Percentiles rank a stretch among this genome's conserved stretches.
phyloP scores from a whole-genome alignment of 2,797 vertebrate species.

The Phoebastria nigripes region DNA sequence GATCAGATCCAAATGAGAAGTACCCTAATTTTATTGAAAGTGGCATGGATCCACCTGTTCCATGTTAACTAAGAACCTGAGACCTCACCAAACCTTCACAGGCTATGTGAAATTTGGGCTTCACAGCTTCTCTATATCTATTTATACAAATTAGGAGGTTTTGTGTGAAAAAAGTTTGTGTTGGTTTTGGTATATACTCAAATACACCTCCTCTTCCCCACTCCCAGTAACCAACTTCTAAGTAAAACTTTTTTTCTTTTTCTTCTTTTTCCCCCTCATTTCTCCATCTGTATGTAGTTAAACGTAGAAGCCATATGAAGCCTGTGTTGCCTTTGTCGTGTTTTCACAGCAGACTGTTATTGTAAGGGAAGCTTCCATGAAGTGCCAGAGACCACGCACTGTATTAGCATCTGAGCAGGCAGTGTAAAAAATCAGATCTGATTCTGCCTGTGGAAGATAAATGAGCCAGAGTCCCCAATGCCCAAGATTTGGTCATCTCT shows the following conservation, averaged over 20 bases:
- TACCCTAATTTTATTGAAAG: neutral
- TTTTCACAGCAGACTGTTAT: conserved; percentile 22
- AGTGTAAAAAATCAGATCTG: conserved; percentile 78
- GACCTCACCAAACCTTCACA: neutral
- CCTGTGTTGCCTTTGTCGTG: neutral
- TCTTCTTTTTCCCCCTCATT: neutral
- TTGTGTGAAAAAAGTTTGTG: neutral
- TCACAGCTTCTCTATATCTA: neutral
- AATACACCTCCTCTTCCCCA: neutral
- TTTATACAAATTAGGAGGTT: neutral
- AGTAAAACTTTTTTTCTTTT: neutral
- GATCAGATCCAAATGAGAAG: neutral
- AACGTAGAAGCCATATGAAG: neutral
- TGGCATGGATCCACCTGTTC: neutral
- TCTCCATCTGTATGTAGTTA: conserved; percentile 11
- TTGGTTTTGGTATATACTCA: neutral
- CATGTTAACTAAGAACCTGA: neutral
- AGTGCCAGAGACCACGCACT: conserved; percentile 43
- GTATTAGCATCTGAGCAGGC: conserved; percentile 67
- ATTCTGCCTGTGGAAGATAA: conserved; percentile 78
- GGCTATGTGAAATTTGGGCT: neutral
- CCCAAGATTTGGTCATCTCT: conserved; percentile 79
- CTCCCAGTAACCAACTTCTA: neutral
- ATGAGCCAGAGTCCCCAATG: conserved; percentile 75
- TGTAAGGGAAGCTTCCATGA: conserved; percentile 46